Evolutionary conservation across 2,797 vertebrate species (phyloP).

Genomic region (Anabacerthia variegaticeps): DNA sequence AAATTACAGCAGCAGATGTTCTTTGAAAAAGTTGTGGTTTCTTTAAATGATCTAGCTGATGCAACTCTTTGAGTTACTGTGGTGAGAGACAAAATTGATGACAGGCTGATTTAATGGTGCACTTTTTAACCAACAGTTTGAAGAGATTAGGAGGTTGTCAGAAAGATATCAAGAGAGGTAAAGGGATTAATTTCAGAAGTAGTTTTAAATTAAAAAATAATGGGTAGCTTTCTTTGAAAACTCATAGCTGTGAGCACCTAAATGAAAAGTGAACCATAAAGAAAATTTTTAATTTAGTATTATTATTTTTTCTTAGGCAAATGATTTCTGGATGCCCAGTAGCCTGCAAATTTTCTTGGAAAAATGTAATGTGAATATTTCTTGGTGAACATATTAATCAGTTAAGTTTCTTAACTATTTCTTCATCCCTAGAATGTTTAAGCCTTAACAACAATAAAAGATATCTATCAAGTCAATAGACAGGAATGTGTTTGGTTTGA

Average conservation of each 20-base stretch:
- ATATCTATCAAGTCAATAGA: neutral
- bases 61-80: slow-evolving; percentile 61
- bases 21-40: slow-evolving; percentile 63
- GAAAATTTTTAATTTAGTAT: neutral
- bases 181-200: slow-evolving; percentile 67
- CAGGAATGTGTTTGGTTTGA: slow-evolving; percentile 8
- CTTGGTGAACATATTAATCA: slow-evolving; percentile 27
- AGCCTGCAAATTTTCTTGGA: slow-evolving; percentile 2
- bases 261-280: slow-evolving; percentile 19
- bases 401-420: slow-evolving; percentile 46
- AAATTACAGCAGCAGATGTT: slow-evolving; percentile 60
- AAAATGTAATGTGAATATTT: slow-evolving; percentile 33
- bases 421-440: slow-evolving; percentile 18
- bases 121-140: slow-evolving; percentile 68
- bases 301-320: neutral
- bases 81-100: slow-evolving; percentile 72
- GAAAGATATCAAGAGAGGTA: slow-evolving; percentile 65
- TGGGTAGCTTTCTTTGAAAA: slow-evolving; percentile 36
- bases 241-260: neutral
- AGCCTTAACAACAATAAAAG: slow-evolving; percentile 36
- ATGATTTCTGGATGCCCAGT: neutral
- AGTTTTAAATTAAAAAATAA: slow-evolving; percentile 62
- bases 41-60: slow-evolving; percentile 53
- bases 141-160: slow-evolving; percentile 72
- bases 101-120: slow-evolving; percentile 67